Percentiles rank a stretch among this genome's conserved stretches.
Evolutionary conservation across 2,113 vertebrate species (phyloP).

Genomic region (Sinocyclocheilus maitianheensis): DNA sequence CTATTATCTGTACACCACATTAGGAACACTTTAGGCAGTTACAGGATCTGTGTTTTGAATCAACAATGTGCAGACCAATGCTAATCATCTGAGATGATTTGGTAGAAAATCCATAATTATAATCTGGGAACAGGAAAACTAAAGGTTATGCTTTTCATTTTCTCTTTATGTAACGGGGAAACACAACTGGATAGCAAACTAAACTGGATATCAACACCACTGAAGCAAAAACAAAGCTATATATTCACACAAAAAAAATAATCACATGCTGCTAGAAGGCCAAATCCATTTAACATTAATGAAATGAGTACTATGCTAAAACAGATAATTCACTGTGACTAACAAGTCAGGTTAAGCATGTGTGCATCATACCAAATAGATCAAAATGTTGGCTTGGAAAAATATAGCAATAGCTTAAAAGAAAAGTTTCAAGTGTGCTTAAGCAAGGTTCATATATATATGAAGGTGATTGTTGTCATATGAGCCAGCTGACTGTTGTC

Average conservation of each 20-base stretch:
- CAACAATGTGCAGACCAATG: neutral
- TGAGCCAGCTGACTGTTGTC: neutral
- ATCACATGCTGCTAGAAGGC: neutral
- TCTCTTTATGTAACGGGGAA: neutral
- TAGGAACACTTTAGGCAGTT: neutral
- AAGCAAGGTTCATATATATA: neutral
- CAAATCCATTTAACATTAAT: neutral
- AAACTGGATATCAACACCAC: neutral
- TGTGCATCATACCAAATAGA: neutral
- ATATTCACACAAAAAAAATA: neutral
- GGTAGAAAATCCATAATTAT: neutral
- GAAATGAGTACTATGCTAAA: neutral
- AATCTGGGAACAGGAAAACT: neutral
- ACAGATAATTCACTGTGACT: constrained; percentile 2
- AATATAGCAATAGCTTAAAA: neutral
- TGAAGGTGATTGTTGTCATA: no score
- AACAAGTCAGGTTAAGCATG: neutral
- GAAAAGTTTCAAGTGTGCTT: neutral
- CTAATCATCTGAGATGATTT: neutral
- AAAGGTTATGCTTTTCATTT: neutral
- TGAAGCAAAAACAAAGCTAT: neutral
- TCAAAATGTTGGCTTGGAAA: neutral
- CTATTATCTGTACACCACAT: constrained; percentile 11
- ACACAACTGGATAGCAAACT: neutral
- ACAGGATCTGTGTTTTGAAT: neutral